Percentiles rank a stretch among this genome's conserved stretches.
Conservation (phyloP, 2,113 vertebrate genomes). For the Chaetodon trifascialis region DNA sequence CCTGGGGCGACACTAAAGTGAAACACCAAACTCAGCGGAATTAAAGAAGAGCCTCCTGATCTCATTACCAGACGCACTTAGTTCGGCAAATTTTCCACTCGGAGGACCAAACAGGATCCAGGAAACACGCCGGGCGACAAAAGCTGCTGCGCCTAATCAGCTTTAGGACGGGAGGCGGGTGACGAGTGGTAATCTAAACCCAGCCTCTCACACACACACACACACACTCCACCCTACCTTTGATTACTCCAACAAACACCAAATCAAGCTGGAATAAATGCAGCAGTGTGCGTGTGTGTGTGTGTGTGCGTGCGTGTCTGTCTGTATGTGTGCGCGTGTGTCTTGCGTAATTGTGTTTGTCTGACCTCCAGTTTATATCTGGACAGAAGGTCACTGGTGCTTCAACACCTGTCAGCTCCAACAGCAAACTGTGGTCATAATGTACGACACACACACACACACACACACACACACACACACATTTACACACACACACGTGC, state of each 20-base stretch:
- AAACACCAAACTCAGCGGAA: slow-evolving; percentile 71
- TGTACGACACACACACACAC: slow-evolving; percentile 31
- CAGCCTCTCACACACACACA: background rate
- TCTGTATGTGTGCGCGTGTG: slow-evolving; percentile 26
- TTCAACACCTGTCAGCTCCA: slow-evolving; percentile 70
- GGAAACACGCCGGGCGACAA: slow-evolving; percentile 73
- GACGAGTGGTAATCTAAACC: slow-evolving; percentile 33
- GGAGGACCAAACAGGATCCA: slow-evolving; percentile 68
- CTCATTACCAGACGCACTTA: slow-evolving; percentile 74
- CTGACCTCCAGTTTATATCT: slow-evolving; percentile 59
- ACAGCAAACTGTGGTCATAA: slow-evolving; percentile 58
- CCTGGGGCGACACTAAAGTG: slow-evolving; percentile 55
- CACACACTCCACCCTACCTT: slow-evolving; percentile 12
- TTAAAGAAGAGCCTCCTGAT: slow-evolving; percentile 66
- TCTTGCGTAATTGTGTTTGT: slow-evolving; percentile 44
- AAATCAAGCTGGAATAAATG: slow-evolving; percentile 54
- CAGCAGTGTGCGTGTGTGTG: slow-evolving; percentile 18
- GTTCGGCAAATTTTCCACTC: slow-evolving; percentile 76
- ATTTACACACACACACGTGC: slow-evolving; percentile 23
- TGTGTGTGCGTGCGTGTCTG: slow-evolving; percentile 4
- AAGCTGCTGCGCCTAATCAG: slow-evolving; percentile 74
- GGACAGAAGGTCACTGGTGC: slow-evolving; percentile 54
- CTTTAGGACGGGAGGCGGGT: slow-evolving; percentile 57
- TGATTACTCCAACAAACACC: slow-evolving; percentile 60
- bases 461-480: slow-evolving; percentile 28